These are phyloP conservation scores for Calidris pygmaea DNA, from an alignment of 2,113 vertebrate genomes.

Conservation along the genomic window DNA sequence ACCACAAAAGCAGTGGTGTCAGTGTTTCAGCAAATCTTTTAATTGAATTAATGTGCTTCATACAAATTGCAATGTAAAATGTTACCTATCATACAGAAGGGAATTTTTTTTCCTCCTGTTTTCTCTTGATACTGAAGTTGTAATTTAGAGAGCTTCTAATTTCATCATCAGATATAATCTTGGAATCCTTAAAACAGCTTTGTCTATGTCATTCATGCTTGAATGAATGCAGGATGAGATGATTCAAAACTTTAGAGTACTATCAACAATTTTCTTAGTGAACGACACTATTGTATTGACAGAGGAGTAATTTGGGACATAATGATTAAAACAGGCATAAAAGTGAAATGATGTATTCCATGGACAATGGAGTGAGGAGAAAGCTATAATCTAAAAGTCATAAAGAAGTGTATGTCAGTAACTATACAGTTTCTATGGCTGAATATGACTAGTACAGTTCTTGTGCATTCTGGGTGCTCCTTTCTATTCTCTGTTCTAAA, in stretches of 20 bases:
- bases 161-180: not conserved
- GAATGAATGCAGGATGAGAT: not conserved
- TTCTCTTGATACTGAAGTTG: not conserved
- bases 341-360: not conserved
- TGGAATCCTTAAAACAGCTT: not conserved
- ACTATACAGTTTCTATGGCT: not conserved
- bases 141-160: not conserved
- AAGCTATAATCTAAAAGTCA: not conserved
- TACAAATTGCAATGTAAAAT: not conserved
- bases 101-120: not conserved
- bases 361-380: not conserved
- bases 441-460: not conserved
- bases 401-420: not conserved
- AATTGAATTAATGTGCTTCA: not conserved
- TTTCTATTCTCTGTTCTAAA: slow-evolving; percentile 12
- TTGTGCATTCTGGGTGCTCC: not conserved
- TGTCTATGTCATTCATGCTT: not conserved
- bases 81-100: not conserved
- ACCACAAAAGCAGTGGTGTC: not conserved
- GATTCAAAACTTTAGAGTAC: not conserved
- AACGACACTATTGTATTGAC: not conserved
- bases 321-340: not conserved
- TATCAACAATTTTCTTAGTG: not conserved
- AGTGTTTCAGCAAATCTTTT: not conserved
- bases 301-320: not conserved